Conservation (phyloP, 2,888 invertebrate genomes). For the Drymonia ruficornis region DNA sequence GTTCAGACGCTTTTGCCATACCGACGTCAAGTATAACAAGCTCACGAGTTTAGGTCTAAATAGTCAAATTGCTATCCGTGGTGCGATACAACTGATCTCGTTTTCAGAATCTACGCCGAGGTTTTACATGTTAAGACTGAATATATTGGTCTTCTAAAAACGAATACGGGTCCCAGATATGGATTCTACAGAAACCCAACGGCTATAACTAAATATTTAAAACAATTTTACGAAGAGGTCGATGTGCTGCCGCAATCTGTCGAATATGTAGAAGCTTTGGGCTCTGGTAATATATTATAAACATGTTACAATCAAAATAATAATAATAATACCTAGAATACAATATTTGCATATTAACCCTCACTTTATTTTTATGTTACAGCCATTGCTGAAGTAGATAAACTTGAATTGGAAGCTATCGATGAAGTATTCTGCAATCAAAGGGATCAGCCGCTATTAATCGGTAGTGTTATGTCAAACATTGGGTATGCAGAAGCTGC, state of each 20-base stretch:
- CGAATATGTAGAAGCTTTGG: conserved; percentile 93
- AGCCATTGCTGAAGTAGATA: conserved; percentile 84
- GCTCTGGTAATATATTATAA: conserved; percentile 85
- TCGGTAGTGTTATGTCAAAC: conserved; percentile 74
- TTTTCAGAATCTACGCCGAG: conserved; percentile 84
- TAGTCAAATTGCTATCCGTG: no score
- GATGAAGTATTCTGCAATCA: conserved; percentile 81
- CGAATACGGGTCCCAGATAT: conserved; percentile 76
- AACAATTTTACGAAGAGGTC: conserved; percentile 85
- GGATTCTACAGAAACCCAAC: conserved; percentile 24
- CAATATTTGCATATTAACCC: neutral
- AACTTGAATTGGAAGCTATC: conserved; percentile 86
- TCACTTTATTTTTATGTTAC: conserved; percentile 7
- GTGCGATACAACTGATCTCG: no score
- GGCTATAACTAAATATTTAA: conserved; percentile 41
- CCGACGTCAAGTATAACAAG: no score
- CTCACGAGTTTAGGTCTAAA: no score
- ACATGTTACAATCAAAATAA: neutral
- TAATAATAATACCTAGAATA: no score
- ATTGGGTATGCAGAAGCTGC: conserved; percentile 62
- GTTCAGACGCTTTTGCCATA: no score
- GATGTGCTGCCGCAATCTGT: conserved; percentile 87
- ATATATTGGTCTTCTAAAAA: conserved; percentile 70
- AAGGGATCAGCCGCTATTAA: conserved; percentile 82
- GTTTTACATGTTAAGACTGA: conserved; percentile 89